Conservation (phyloP, 2,888 invertebrate species). For the Deroplatys truncata region DNA sequence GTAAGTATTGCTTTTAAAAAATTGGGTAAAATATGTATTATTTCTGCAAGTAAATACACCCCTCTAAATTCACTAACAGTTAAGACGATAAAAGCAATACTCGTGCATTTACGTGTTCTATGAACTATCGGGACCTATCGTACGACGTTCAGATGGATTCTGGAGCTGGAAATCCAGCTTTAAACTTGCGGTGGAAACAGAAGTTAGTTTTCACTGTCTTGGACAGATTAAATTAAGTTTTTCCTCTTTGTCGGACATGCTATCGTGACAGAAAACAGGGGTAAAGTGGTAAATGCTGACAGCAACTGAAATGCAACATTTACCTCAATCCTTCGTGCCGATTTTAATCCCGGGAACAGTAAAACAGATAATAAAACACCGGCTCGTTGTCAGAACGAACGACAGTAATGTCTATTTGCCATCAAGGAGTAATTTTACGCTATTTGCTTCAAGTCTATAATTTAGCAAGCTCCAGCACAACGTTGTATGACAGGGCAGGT, state of each 20-base stretch:
- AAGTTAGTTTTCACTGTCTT: neutral
- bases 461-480: neutral
- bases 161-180: too few species aligned
- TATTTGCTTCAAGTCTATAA: neutral
- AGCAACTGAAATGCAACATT: too few species aligned
- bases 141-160: too few species aligned
- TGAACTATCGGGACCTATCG: too few species aligned
- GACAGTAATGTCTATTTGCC: neutral
- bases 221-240: neutral
- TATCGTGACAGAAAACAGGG: neutral
- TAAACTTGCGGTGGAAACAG: too few species aligned
- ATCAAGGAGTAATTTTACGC: neutral
- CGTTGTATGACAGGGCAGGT: neutral
- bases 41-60: too few species aligned
- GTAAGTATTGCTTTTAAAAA: too few species aligned
- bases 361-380: neutral
- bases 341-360: neutral
- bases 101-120: too few species aligned
- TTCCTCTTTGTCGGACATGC: neutral
- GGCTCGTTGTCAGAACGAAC: neutral
- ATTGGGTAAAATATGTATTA: too few species aligned
- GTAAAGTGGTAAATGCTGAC: neutral
- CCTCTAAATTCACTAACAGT: too few species aligned
- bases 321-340: neutral
- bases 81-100: too few species aligned